Evolutionary conservation across 2,888 invertebrate genomes (phyloP).

Genomic region (Ichneumoninae sp.): DNA sequence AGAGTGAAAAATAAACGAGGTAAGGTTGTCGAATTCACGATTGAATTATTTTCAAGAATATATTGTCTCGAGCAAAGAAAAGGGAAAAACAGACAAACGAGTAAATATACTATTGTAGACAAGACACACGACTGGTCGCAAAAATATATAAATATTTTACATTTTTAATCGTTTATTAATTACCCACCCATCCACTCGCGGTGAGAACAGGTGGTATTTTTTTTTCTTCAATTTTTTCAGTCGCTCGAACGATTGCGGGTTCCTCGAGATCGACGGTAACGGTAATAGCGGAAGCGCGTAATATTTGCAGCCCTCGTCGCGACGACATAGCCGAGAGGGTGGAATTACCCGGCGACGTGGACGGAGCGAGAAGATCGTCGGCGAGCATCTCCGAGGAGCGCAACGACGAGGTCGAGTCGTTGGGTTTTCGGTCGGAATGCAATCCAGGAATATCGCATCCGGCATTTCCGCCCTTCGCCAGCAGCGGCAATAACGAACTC

Average conservation of each 20-base stretch:
- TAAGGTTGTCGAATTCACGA: conserved; percentile 10
- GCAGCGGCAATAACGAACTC: conserved; percentile 63
- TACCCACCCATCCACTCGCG: conserved; percentile 48
- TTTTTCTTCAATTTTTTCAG: conserved; percentile 51
- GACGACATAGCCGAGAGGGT: conserved; percentile 54
- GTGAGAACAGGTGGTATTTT: conserved; percentile 9
- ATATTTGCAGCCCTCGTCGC: conserved; percentile 66
- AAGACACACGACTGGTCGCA: conserved; percentile 78
- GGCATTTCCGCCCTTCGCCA: conserved; percentile 63
- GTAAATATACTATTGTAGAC: conserved; percentile 74
- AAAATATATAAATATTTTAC: conserved; percentile 80
- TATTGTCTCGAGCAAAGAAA: conserved; percentile 1
- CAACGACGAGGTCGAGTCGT: conserved; percentile 29
- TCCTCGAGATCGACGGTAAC: conserved; percentile 72
- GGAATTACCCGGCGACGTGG: conserved; percentile 45
- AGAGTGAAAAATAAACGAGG: not conserved
- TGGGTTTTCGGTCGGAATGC: conserved; percentile 42
- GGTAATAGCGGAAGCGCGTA: conserved; percentile 76
- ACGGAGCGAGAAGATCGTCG: conserved; percentile 28
- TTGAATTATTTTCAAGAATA: conserved; percentile 52
- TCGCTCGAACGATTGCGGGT: conserved; percentile 72
- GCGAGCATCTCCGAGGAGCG: conserved; percentile 19
- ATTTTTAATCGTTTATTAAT: conserved; percentile 78
- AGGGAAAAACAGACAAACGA: conserved; percentile 9
- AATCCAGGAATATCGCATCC: conserved; percentile 66